A percentile compares a stretch with the other conserved stretches of the same genome.
These are phyloP conservation scores for Holocentrus rufus DNA, from an alignment of 2,797 vertebrate genomes.

Conservation along the genomic window DNA sequence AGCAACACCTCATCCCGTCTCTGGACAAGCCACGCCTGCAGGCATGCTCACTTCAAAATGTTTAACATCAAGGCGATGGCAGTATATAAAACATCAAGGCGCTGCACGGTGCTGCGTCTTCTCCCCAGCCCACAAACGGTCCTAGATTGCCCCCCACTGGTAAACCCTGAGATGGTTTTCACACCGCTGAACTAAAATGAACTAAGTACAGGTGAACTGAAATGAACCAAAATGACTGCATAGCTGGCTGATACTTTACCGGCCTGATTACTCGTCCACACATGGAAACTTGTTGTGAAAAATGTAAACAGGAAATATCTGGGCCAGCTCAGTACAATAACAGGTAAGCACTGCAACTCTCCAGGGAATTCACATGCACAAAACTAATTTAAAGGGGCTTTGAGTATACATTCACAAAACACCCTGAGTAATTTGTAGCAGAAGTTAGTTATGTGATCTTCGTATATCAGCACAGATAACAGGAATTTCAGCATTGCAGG, in stretches of 20 bases:
- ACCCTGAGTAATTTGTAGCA: slow-evolving; percentile 8
- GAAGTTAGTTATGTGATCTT: background rate
- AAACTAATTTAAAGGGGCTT: background rate
- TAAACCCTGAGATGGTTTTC: slow-evolving; percentile 2
- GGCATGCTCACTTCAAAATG: too few relatives aligned
- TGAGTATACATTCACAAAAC: background rate
- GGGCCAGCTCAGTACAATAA: background rate
- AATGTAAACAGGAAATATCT: slow-evolving; percentile 41
- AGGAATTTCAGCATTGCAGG: slow-evolving; percentile 28
- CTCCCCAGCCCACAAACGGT: background rate
- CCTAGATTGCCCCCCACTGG: slow-evolving; percentile 53
- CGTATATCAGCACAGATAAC: slow-evolving; percentile 25
- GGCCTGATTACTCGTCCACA: slow-evolving; percentile 3
- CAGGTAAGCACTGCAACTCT: slow-evolving; percentile 16
- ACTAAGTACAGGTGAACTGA: background rate
- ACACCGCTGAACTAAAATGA: background rate
- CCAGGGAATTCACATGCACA: background rate
- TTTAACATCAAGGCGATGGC: too few relatives aligned
- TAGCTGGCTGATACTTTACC: background rate
- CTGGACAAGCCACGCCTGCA: background rate
- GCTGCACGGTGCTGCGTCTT: too few relatives aligned
- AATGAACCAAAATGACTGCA: background rate
- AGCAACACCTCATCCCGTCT: background rate
- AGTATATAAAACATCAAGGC: too few relatives aligned
- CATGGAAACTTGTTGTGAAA: slow-evolving; percentile 8